Base-by-base conservation (phyloP, 2,797 vertebrate species). In the Petrocephalus sullivani region DNA sequence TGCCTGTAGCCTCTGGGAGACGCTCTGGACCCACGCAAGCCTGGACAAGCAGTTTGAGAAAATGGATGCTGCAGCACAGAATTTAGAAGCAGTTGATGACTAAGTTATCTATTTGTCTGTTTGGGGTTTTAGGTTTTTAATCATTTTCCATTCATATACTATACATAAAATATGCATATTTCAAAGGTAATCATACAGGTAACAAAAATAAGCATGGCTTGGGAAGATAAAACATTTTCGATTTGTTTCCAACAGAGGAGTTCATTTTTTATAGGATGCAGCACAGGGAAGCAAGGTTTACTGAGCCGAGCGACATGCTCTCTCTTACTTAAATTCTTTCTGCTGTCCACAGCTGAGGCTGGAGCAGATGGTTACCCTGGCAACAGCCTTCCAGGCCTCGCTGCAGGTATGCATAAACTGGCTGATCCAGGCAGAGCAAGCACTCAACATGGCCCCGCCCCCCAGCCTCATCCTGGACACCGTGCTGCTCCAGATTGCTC, bases 321-420 rank as follows among this genome's bases (percentile, higher is more conserved):
- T 49, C 37, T 57, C 87, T 41, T 71, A 8, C 12, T 23, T 51
- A 14, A 14, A 33, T 16, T n/a, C n/a, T 6, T 54, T 33, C 23
- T 37, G 19, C 86, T 41, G 1, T 89, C 37, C 81, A 2, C 92
- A 99, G 98, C 96, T 94, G 0, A 99, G 98, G 94, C 94, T 99
- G 92, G 98, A 99, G 88, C 98, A 99, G 91, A 98, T 97, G 0
- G 94, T 99, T 90, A 94, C 95, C 89, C 91, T 99, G 93, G 98
- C 98, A 49, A 98, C 97, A 0, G 97, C 97, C 88, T 99, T 99
- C 93, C 98, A 99, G 95, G 96, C 97, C 51, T 99, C 98, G 46
- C 95, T 99, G 46, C 98, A 99, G 94, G 98, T 98, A 91, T 99
- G 98, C 93, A 99, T 99, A 93, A 99, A 98, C 95, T 99, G 98